Evolutionary conservation across 2,797 vertebrate species (phyloP).

Genomic region (Falco biarmicus): DNA sequence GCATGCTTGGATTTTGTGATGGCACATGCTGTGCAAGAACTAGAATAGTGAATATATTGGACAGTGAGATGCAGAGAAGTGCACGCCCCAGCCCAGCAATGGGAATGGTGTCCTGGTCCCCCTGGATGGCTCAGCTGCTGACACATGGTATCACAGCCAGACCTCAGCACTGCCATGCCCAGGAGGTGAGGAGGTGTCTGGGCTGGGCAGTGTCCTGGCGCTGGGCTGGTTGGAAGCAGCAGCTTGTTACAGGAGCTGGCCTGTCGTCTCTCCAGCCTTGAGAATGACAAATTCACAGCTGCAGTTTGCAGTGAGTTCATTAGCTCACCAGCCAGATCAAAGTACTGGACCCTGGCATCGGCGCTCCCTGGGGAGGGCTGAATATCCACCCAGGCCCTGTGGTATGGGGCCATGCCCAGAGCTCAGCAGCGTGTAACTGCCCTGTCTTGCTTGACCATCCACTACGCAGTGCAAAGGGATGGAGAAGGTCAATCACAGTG

Average conservation of each 20-base stretch:
- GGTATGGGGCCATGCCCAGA: background rate
- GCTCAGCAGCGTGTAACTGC: background rate
- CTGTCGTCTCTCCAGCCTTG: background rate
- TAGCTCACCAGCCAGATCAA: background rate
- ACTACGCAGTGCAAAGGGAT: background rate
- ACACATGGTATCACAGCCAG: fast-evolving
- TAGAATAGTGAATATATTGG: fast-evolving
- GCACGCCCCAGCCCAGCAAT: background rate
- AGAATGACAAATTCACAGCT: background rate
- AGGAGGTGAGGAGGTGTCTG: background rate
- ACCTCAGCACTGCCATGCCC: fast-evolving
- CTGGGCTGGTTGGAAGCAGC: background rate
- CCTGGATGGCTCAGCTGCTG: background rate
- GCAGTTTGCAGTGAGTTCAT: background rate
- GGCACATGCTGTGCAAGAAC: background rate
- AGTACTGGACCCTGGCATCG: background rate
- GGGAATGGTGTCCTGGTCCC: background rate
- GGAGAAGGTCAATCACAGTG: background rate
- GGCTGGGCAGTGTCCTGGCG: background rate
- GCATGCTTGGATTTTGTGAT: background rate
- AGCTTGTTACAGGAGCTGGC: background rate
- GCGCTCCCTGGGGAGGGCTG: background rate
- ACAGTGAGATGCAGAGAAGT: background rate
- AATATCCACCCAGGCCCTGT: background rate
- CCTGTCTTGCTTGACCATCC: fast-evolving